Conservation (phyloP, 2,888 invertebrate species). For the Volucella bombylans region DNA sequence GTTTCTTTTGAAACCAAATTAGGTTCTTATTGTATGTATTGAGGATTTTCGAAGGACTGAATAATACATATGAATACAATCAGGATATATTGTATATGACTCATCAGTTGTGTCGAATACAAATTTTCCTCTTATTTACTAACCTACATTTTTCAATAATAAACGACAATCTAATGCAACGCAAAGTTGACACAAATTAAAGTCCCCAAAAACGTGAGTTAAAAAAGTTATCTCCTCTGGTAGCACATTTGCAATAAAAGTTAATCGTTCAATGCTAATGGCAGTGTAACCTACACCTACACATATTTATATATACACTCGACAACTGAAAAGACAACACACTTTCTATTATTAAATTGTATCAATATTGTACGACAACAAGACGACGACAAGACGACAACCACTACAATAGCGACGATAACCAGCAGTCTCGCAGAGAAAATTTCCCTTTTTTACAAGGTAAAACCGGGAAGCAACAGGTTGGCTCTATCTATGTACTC, state of each 20-base stretch:
- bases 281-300: background rate
- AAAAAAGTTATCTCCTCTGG: background rate
- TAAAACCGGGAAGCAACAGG: conserved; percentile 42
- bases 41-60: too few species aligned
- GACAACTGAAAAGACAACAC: conserved; percentile 22
- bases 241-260: conserved; percentile 21
- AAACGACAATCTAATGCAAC: conserved; percentile 1
- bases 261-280: conserved; percentile 1
- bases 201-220: conserved; percentile 1
- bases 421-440: conserved; percentile 22
- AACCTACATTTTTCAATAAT: background rate
- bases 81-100: too few species aligned
- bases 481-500: background rate
- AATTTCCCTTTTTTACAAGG: conserved; percentile 11
- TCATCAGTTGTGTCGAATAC: too few species aligned
- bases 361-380: background rate
- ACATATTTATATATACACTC: background rate
- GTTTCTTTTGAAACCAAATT: too few species aligned
- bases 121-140: background rate
- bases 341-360: conserved; percentile 3
- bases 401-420: background rate
- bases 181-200: conserved; percentile 12
- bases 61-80: too few species aligned
- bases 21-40: too few species aligned
- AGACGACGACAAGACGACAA: background rate